phyloP scores from a whole-genome alignment of 2,113 vertebrate species.

The Hippoglossus stenolepis region DNA sequence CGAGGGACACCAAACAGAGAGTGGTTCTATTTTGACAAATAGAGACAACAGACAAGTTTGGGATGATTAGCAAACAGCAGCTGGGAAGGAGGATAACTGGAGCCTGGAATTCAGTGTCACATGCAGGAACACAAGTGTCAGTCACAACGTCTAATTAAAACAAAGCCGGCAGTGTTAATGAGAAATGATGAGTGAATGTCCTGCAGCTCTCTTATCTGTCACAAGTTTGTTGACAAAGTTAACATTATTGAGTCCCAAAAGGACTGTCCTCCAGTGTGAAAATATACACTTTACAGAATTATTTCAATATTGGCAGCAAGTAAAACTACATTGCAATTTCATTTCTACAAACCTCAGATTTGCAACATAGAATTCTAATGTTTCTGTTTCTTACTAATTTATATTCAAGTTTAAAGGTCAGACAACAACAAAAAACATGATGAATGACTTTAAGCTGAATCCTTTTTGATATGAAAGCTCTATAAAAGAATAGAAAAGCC shows the following conservation, averaged over 20 bases:
- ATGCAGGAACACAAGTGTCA: constrained; percentile 54
- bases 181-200: constrained; percentile 50
- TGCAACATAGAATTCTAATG: neutral
- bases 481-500: too few species aligned
- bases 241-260: constrained; percentile 17
- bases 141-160: constrained; percentile 66
- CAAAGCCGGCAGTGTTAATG: constrained; percentile 66
- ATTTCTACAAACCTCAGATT: constrained; percentile 5
- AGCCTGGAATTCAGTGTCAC: constrained; percentile 39
- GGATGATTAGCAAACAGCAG: constrained; percentile 65
- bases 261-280: neutral
- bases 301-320: constrained; percentile 3
- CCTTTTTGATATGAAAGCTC: too few species aligned
- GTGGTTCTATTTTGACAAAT: constrained; percentile 49
- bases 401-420: too few species aligned
- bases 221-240: constrained; percentile 33
- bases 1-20: neutral
- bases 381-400: too few species aligned
- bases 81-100: constrained; percentile 66
- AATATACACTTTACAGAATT: constrained; percentile 12
- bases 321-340: constrained; percentile 4
- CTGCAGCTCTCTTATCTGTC: constrained; percentile 48
- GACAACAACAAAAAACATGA: too few species aligned
- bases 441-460: too few species aligned
- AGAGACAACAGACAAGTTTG: constrained; percentile 39